Evolutionary conservation across 2,888 invertebrate genomes (phyloP), one percentile per base, ranked within the genome.

Genomic region (Eugnorisma glareosa): DNA sequence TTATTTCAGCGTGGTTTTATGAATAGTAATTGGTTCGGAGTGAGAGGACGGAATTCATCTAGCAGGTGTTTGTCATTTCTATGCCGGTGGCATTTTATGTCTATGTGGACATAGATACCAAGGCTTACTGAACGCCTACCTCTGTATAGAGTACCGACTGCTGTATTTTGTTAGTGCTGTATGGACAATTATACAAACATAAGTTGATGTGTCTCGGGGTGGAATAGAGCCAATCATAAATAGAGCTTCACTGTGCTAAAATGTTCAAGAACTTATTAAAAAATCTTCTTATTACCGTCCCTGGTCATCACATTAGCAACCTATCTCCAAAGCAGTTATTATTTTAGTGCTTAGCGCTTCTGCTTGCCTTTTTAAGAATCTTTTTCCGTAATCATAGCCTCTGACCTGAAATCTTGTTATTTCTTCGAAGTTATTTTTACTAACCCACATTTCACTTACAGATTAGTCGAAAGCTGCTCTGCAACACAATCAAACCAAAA

Each of bases 1-100:
- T 89, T 87, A 89, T 88, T 87, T 78, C 40, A 77, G 77, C 81
- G 73, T 67, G 80, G 61, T 76, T 85, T 83, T 79, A 81, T 89
- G 79, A 88, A 89, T 80, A 82, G 71, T 83, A 80, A 87, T 85
- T 79, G 59, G 75, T 59, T 87, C 48, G 70, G 69, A 71, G 77
- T 77, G 66, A 84, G 85, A 78, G 79, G 76, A 83, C 69, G 72
- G 63, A 64, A 66, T 77, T 67, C 10, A 61, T 72, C 73, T 75
- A 63, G 67, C 70, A 83, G 69, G 66, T 75, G 69, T 69, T 86
- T 72, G 86, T 45, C 57, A 72, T 61, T 70, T 72, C 64, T 35
- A 84, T 57, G 67, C 51, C 69, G 18, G 64, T 85, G 67, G 67
- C 66, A 63, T 10, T 66, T 57, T 24, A 57, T 48, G 57, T 57